A percentile compares a stretch with the other conserved stretches of the same genome.
phyloP scores from a whole-genome alignment of 2,888 invertebrate species.

The Eumerus sabulonum region DNA sequence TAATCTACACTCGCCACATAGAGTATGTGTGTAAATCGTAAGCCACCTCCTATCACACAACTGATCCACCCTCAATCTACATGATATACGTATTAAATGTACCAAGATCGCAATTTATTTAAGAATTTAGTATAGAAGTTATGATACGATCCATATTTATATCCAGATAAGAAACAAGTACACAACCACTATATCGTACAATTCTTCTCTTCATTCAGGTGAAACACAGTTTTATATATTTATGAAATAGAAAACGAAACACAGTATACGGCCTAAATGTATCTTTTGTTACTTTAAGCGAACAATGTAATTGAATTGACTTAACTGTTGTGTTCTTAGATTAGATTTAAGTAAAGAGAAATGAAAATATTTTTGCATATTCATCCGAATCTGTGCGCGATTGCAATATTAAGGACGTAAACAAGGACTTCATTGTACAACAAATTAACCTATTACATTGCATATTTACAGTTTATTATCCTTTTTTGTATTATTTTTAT shows the following conservation, averaged over 20 bases:
- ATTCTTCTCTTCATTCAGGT: too few species aligned
- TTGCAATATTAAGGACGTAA: constrained; percentile 50
- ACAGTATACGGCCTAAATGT: constrained; percentile 16
- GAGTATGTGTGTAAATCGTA: constrained; percentile 8
- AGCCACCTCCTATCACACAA: constrained; percentile 15
- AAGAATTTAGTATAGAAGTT: too few species aligned
- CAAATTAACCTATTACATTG: background rate
- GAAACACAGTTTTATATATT: too few species aligned
- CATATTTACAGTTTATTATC: too few species aligned
- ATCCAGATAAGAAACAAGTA: too few species aligned
- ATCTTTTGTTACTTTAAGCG: constrained; percentile 33
- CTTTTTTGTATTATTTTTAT: too few species aligned
- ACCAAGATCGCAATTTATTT: background rate
- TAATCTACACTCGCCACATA: constrained; percentile 49
- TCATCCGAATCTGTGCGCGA: constrained; percentile 47
- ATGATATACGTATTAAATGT: constrained; percentile 24
- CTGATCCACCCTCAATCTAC: constrained; percentile 20
- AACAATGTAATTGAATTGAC: constrained; percentile 33
- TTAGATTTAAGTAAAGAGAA: constrained; percentile 27
- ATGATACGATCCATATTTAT: too few species aligned
- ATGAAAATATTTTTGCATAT: constrained; percentile 28
- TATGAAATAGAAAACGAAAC: background rate
- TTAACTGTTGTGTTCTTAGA: constrained; percentile 56
- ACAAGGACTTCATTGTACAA: constrained; percentile 23
- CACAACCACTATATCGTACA: too few species aligned